A percentile compares a stretch with the other conserved stretches of the same genome.
phyloP scores from a whole-genome alignment of 2,888 invertebrate genomes.

The Zelleria hepariella region DNA sequence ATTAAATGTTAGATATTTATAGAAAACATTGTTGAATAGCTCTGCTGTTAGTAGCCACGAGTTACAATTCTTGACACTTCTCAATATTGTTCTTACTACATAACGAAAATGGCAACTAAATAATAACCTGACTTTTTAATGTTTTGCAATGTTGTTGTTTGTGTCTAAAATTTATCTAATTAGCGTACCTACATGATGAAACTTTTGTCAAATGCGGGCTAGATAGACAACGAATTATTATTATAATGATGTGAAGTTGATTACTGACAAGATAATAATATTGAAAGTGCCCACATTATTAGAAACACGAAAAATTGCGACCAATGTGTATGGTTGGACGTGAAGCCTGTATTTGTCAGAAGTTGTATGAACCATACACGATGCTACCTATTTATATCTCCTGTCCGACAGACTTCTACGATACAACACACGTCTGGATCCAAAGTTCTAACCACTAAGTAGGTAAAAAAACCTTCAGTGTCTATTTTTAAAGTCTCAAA shows the following conservation, averaged over 20 bases:
- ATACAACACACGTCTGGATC: not conserved
- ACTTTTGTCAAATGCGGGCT: conserved; percentile 70
- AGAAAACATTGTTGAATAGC: not conserved
- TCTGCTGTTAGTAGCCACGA: not conserved
- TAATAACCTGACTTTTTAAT: not conserved
- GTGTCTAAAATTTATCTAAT: not conserved
- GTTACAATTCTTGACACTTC: not conserved
- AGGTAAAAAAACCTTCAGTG: conserved; percentile 1
- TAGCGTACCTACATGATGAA: conserved; percentile 14
- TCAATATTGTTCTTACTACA: not conserved
- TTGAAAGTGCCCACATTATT: not conserved
- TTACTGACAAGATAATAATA: not conserved
- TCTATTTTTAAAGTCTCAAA: not conserved
- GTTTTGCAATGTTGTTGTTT: not conserved
- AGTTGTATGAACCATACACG: conserved; percentile 33
- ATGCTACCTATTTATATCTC: not conserved
- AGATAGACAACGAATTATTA: conserved; percentile 59
- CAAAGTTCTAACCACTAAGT: not conserved
- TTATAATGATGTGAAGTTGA: conserved; percentile 12
- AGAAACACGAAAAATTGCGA: not conserved
- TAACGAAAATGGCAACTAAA: not conserved
- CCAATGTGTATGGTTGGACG: not conserved
- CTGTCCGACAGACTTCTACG: not conserved
- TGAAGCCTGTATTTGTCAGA: conserved; percentile 63
- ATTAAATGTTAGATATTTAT: conserved; percentile 34